Evolutionary conservation across 2,888 invertebrate species (phyloP).

Genomic region (Selenia dentaria): DNA sequence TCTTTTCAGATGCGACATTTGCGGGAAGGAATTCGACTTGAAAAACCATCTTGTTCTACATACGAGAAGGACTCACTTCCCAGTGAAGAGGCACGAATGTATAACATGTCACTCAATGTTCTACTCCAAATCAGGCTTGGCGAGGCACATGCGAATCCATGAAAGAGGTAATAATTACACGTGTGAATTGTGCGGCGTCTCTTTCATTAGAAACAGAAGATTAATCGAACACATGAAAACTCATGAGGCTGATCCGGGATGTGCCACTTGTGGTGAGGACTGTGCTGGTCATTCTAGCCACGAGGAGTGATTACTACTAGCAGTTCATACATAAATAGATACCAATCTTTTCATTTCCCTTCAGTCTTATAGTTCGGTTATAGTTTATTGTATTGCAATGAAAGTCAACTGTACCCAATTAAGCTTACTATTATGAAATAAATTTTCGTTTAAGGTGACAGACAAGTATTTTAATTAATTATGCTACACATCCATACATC

Average conservation of each 20-base stretch:
- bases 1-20: conserved; percentile 59
- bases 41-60: conserved; percentile 64
- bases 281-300: conserved; percentile 1
- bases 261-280: conserved; percentile 1
- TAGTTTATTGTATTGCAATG: too few species aligned
- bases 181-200: conserved; percentile 74
- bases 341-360: too few species aligned
- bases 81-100: conserved; percentile 68
- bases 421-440: too few species aligned
- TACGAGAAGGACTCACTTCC: conserved; percentile 64
- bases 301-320: too few species aligned
- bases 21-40: conserved; percentile 62
- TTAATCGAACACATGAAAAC: conserved; percentile 55
- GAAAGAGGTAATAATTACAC: conserved; percentile 77
- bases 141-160: conserved; percentile 78
- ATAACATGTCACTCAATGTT: conserved; percentile 60
- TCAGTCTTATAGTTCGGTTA: too few species aligned
- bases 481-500: too few species aligned
- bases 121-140: conserved; percentile 66
- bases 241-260: conserved; percentile 37
- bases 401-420: too few species aligned
- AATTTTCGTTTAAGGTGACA: too few species aligned
- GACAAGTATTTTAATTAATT: too few species aligned
- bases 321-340: too few species aligned
- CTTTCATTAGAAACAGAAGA: conserved; percentile 63